Percentiles rank a stretch among this genome's conserved stretches.
Conservation (phyloP, 2,888 invertebrate genomes). For the Darwinula stevensoni region DNA sequence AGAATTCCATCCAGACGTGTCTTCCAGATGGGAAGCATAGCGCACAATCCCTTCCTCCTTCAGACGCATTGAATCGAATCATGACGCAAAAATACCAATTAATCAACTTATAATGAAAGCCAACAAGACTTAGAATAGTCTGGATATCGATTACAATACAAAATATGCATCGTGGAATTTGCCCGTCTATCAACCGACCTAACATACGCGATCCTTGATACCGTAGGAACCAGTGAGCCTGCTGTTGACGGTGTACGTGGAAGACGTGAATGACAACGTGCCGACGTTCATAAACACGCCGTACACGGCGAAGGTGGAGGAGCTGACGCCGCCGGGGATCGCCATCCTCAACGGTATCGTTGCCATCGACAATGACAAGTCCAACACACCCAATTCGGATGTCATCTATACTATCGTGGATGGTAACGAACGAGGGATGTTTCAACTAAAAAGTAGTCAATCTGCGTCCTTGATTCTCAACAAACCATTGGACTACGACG, state of each 20-base stretch:
- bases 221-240: conserved; percentile 57
- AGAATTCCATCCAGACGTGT: too few species aligned
- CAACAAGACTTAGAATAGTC: too few species aligned
- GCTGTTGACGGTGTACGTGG: conserved; percentile 48
- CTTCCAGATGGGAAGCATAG: too few species aligned
- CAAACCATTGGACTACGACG: conserved; percentile 44
- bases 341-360: conserved; percentile 51
- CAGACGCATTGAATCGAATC: too few species aligned
- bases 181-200: too few species aligned
- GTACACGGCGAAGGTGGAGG: conserved; percentile 45
- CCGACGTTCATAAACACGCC: conserved; percentile 22
- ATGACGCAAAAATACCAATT: too few species aligned
- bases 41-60: too few species aligned
- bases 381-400: conserved; percentile 13
- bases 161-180: too few species aligned
- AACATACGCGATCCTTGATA: too few species aligned
- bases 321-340: conserved; percentile 44
- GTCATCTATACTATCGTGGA: conserved; percentile 13
- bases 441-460: neutral
- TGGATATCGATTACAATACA: too few species aligned
- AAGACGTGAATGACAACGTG: conserved; percentile 57
- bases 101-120: too few species aligned
- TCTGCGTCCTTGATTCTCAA: conserved; percentile 37
- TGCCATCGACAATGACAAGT: conserved; percentile 32
- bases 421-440: conserved; percentile 6